A percentile compares a stretch with the other conserved stretches of the same genome.
These are phyloP conservation scores for Drosophila monieri DNA, from an alignment of 2,888 invertebrate genomes.

Conservation along the genomic window DNA sequence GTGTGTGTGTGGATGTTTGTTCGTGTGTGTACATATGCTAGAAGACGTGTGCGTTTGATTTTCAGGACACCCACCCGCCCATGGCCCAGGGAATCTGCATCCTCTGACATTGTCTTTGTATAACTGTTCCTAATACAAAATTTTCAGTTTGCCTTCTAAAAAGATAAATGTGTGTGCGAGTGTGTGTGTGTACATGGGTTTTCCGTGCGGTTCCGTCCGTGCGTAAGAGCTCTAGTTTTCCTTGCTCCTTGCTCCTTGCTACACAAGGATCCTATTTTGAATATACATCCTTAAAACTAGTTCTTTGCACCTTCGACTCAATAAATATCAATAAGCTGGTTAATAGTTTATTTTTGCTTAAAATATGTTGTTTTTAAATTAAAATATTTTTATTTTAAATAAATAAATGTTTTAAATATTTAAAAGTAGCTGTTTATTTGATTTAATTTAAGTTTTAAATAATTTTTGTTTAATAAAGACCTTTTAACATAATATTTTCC, in stretches of 20 bases:
- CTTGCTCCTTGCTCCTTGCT: not conserved
- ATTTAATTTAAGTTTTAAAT: not conserved
- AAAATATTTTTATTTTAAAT: not conserved
- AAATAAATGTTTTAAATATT: not conserved
- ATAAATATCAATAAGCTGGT: constrained; percentile 16
- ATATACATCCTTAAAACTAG: constrained; percentile 16
- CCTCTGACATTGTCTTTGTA: constrained; percentile 62
- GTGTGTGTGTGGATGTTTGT: constrained; percentile 14
- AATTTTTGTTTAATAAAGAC: not conserved
- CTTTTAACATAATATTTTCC: not conserved
- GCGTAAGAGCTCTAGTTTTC: constrained; percentile 9
- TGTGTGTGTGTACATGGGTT: constrained; percentile 30
- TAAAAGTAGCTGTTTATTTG: not conserved
- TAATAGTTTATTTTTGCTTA: constrained; percentile 16
- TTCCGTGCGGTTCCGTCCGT: constrained; percentile 6
- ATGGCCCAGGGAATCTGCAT: constrained; percentile 29
- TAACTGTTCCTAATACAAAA: constrained; percentile 58
- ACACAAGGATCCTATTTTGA: constrained; percentile 17
- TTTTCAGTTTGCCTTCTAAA: constrained; percentile 59
- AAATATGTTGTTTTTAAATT: not conserved
- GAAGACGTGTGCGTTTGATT: constrained; percentile 51
- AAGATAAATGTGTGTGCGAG: constrained; percentile 25
- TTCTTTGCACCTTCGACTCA: constrained; percentile 10
- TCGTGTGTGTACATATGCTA: constrained; percentile 21
- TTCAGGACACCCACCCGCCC: constrained; percentile 47